Percentiles rank a stretch among this genome's conserved stretches.
These are phyloP conservation scores for Loripinus fragilis DNA, from an alignment of 2,888 invertebrate genomes.

Conservation along the genomic window DNA sequence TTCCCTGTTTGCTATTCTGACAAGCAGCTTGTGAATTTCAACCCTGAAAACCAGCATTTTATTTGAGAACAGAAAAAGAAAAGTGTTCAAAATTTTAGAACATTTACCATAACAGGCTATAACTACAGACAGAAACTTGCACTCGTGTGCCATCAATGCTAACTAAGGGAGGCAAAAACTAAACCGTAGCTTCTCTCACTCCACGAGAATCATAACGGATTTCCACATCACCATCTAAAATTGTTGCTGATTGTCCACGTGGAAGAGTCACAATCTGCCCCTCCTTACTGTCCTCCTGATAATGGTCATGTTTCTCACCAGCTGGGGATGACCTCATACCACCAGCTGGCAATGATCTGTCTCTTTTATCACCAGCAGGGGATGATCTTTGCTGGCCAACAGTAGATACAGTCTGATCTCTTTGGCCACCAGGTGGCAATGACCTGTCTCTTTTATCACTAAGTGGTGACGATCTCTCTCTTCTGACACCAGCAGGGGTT, in stretches of 20 bases:
- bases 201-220: slow-evolving; percentile 12
- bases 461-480: neutral
- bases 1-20: too few species aligned
- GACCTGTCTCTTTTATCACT: neutral
- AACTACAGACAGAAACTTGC: too few species aligned
- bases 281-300: neutral
- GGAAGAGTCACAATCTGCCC: slow-evolving; percentile 4
- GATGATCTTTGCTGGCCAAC: neutral
- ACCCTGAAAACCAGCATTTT: too few species aligned
- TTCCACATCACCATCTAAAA: neutral
- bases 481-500: neutral
- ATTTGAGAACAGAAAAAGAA: too few species aligned
- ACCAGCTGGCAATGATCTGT: neutral
- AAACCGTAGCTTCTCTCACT: slow-evolving; percentile 3
- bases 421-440: neutral
- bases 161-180: too few species aligned
- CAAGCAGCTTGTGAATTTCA: too few species aligned
- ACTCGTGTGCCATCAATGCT: too few species aligned
- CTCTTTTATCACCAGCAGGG: neutral
- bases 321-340: neutral
- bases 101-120: too few species aligned
- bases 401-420: neutral
- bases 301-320: neutral
- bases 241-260: slow-evolving; percentile 5
- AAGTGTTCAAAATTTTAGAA: too few species aligned